A percentile compares a stretch with the other conserved stretches of the same genome.
These are phyloP conservation scores for Megalonaias nervosa DNA, from an alignment of 1,140 invertebrate species.

Conservation along the genomic window DNA sequence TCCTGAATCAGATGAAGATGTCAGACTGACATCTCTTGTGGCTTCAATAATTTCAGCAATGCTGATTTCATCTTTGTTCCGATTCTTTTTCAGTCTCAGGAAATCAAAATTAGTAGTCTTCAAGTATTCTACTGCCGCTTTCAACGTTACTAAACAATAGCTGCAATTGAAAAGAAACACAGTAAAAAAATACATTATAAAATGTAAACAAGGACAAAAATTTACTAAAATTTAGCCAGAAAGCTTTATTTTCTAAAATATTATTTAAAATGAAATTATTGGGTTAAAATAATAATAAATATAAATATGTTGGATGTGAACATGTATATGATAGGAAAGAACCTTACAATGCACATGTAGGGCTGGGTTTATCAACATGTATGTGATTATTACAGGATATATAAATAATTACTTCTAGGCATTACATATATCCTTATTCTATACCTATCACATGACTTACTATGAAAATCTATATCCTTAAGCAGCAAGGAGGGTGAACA, in stretches of 20 bases:
- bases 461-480: too few species aligned
- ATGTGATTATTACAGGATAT: too few species aligned
- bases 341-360: too few species aligned
- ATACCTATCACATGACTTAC: too few species aligned
- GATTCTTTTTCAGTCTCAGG: constrained; percentile 33
- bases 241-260: not conserved
- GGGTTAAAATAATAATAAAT: too few species aligned
- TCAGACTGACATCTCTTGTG: not conserved
- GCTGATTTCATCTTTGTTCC: constrained; percentile 14
- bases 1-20: not conserved
- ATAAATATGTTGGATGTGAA: too few species aligned
- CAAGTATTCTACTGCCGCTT: constrained; percentile 64
- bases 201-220: not conserved
- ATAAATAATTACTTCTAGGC: too few species aligned
- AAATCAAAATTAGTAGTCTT: constrained; percentile 53
- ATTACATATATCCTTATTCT: too few species aligned
- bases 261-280: not conserved
- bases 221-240: not conserved
- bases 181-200: not conserved
- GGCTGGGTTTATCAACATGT: too few species aligned
- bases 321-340: too few species aligned
- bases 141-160: constrained; percentile 65
- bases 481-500: too few species aligned
- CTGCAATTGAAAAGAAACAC: constrained; percentile 31
- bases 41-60: constrained; percentile 1